Evolutionary conservation across 2,888 invertebrate genomes (phyloP).

Genomic region (Hemicrepidius hirtus): DNA sequence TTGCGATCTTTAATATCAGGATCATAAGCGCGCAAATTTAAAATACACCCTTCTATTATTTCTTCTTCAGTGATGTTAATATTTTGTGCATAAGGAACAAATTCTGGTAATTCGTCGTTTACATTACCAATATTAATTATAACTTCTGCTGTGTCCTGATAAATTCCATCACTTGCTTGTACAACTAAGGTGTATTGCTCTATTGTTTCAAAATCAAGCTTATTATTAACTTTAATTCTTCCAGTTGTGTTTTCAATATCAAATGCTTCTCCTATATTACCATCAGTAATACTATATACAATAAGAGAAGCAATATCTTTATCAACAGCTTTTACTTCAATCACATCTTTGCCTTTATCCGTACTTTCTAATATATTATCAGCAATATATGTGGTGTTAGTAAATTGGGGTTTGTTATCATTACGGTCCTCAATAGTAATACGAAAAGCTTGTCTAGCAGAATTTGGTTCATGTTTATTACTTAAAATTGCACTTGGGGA

Average conservation of each 20-base stretch:
- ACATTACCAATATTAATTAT: constrained; percentile 91
- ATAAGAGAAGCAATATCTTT: constrained; percentile 92
- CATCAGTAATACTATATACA: constrained; percentile 89
- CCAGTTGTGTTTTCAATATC: constrained; percentile 90
- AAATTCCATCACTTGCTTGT: constrained; percentile 88
- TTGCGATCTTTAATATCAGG: constrained; percentile 87
- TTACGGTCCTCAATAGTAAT: constrained; percentile 97
- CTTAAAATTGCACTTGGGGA: constrained; percentile 85
- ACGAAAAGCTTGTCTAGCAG: constrained; percentile 86
- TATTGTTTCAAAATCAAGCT: constrained; percentile 88
- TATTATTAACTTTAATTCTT: constrained; percentile 85
- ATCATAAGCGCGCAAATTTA: constrained; percentile 85
- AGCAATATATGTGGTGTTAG: constrained; percentile 82
- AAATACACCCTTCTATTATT: constrained; percentile 81
- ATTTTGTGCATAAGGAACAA: constrained; percentile 81
- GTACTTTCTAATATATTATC: constrained; percentile 88
- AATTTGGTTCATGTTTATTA: constrained; percentile 81
- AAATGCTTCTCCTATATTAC: constrained; percentile 91
- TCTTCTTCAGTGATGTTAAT: constrained; percentile 86
- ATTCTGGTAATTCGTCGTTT: constrained; percentile 94
- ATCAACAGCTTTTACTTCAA: constrained; percentile 92
- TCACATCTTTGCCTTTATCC: constrained; percentile 87
- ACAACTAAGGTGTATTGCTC: constrained; percentile 91
- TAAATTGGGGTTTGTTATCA: constrained; percentile 94
- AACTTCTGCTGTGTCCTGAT: constrained; percentile 88